phyloP scores from a whole-genome alignment of 2,888 invertebrate genomes.

The Melieria picta region DNA sequence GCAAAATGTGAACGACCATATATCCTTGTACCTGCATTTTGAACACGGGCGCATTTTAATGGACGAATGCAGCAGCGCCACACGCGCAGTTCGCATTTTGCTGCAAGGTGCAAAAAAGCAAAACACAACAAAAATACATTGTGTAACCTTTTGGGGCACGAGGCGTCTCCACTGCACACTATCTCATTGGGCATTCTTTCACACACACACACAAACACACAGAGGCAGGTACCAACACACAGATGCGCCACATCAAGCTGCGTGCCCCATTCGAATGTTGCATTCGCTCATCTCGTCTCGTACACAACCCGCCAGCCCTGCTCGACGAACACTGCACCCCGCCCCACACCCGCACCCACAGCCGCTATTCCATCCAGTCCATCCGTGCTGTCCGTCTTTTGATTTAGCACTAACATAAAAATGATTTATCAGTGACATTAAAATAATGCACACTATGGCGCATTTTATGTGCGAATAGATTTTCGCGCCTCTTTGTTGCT shows the following conservation, averaged over 20 bases:
- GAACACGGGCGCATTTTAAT: conserved; percentile 57
- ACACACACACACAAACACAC: conserved; percentile 29
- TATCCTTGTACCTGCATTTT: conserved; percentile 42
- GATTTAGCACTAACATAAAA: conserved; percentile 62
- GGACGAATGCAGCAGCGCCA: conserved; percentile 49
- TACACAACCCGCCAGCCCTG: neutral
- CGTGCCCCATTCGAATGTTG: neutral
- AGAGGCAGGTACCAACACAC: conserved; percentile 28
- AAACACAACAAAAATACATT: neutral
- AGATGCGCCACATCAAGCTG: neutral
- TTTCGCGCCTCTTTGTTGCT: conserved; percentile 58
- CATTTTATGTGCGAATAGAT: conserved; percentile 66
- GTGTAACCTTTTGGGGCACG: too few species aligned
- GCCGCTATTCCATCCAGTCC: neutral
- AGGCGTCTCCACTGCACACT: too few species aligned
- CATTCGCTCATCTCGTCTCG: too few species aligned
- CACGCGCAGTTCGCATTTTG: too few species aligned
- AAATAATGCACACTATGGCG: conserved; percentile 61
- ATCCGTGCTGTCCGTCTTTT: conserved; percentile 44
- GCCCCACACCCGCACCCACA: neutral
- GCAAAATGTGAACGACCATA: conserved; percentile 15
- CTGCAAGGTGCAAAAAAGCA: too few species aligned
- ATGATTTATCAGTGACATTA: conserved; percentile 62
- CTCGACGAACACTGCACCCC: neutral
- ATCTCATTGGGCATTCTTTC: neutral